phyloP scores from a whole-genome alignment of 2,888 invertebrate genomes.

The Tolmerus cingulatus region DNA sequence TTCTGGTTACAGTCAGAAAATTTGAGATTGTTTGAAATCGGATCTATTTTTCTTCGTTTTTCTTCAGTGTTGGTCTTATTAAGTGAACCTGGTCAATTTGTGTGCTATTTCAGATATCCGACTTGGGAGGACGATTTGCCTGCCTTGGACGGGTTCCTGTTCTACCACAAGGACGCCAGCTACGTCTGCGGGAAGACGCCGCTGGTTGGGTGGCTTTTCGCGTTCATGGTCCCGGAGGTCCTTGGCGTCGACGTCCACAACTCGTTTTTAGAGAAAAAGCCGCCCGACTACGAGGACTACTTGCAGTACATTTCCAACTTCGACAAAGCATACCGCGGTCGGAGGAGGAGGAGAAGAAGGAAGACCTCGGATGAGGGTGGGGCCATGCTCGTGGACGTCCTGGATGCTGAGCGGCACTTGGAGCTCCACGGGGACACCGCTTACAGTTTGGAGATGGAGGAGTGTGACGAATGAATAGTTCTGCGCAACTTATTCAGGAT shows the following conservation, averaged over 20 bases:
- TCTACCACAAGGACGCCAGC: conserved; percentile 84
- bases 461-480: background rate
- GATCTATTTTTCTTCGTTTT: too few relatives aligned
- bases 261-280: conserved; percentile 22
- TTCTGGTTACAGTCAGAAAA: too few relatives aligned
- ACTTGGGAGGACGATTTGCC: conserved; percentile 61
- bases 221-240: conserved; percentile 86
- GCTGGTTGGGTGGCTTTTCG: conserved; percentile 89
- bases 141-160: conserved; percentile 84
- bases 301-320: conserved; percentile 36
- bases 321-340: background rate
- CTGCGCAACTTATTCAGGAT: background rate
- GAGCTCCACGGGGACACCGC: background rate
- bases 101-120: conserved; percentile 52
- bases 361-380: conserved; percentile 29
- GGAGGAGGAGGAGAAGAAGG: background rate
- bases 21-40: too few relatives aligned
- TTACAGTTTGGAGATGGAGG: background rate
- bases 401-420: background rate
- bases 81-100: background rate
- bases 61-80: too few relatives aligned
- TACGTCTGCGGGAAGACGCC: conserved; percentile 85
- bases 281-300: conserved; percentile 36
- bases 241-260: conserved; percentile 49
- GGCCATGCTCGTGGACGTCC: background rate